Conservation (phyloP, 2,888 invertebrate species). For the Orchestes rusci region DNA sequence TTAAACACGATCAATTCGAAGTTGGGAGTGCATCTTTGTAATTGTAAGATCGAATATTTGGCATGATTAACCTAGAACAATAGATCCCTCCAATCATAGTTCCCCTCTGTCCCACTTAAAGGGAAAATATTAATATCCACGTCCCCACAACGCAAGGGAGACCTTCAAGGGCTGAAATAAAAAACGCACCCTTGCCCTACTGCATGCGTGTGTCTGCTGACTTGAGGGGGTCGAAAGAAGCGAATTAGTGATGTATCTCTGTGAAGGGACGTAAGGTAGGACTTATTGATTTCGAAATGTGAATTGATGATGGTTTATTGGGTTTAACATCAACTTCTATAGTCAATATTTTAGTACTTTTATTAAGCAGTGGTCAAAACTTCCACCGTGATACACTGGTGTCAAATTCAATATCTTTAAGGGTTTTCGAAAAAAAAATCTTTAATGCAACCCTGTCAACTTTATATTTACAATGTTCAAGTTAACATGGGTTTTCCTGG, state of each 20-base stretch:
- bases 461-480: too few species aligned
- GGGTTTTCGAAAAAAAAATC: too few species aligned
- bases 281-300: too few species aligned
- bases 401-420: too few species aligned
- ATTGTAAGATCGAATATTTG: conserved; percentile 6
- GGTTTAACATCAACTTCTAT: too few species aligned
- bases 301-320: too few species aligned
- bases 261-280: conserved; percentile 9
- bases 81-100: conserved; percentile 7
- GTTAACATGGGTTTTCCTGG: too few species aligned
- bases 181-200: conserved; percentile 25
- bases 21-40: background rate
- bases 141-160: conserved; percentile 15
- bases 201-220: conserved; percentile 22
- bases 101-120: conserved; percentile 19
- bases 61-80: conserved; percentile 22
- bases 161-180: conserved; percentile 23
- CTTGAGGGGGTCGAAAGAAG: conserved; percentile 21
- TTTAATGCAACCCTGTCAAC: too few species aligned
- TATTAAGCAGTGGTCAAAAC: too few species aligned
- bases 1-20: conserved; percentile 5
- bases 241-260: conserved; percentile 24
- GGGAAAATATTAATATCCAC: conserved; percentile 23
- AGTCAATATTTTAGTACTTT: too few species aligned
- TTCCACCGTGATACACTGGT: too few species aligned